A percentile compares a stretch with the other conserved stretches of the same genome.
These are phyloP conservation scores for Chaetodon trifascialis DNA, from an alignment of 2,113 vertebrate species.

Conservation along the genomic window DNA sequence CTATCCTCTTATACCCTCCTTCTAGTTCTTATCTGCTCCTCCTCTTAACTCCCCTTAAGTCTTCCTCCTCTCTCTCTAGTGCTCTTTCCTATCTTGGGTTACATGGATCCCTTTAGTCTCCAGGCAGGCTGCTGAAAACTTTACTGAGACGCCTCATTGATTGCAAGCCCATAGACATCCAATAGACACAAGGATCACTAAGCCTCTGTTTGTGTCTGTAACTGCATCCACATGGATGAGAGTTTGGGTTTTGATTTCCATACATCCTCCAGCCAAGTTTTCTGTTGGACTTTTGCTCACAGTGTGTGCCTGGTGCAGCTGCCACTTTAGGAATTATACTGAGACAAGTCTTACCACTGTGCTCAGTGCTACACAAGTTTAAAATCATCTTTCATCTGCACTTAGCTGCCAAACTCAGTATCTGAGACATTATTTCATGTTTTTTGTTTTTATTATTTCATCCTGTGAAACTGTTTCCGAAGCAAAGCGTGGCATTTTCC, in stretches of 20 bases:
- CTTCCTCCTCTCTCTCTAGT: not conserved
- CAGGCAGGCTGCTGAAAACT: conserved; percentile 60
- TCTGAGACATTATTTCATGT: not conserved
- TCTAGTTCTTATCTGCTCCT: not conserved
- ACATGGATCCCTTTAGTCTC: conserved; percentile 54
- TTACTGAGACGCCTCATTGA: conserved; percentile 67
- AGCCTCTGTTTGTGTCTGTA: conserved; percentile 55
- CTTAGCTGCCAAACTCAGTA: not conserved
- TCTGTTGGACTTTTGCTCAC: conserved; percentile 1
- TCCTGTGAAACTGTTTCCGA: not conserved
- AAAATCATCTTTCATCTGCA: not conserved
- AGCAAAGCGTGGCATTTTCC: not conserved
- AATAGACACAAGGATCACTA: conserved; percentile 49
- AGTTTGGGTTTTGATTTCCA: conserved; percentile 44
- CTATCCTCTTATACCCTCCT: not conserved
- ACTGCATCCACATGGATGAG: conserved; percentile 54
- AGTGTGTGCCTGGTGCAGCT: not conserved
- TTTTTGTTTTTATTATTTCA: not conserved
- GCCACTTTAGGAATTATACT: conserved; percentile 1
- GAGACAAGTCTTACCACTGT: conserved; percentile 3
- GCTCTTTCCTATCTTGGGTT: conserved; percentile 11
- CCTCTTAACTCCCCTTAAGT: not conserved
- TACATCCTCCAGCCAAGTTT: conserved; percentile 47
- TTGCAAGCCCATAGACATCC: conserved; percentile 59
- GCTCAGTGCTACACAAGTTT: not conserved